Base-by-base conservation (phyloP, 2,113 vertebrate species). In the Dunckerocampus dactyliophorus region DNA sequence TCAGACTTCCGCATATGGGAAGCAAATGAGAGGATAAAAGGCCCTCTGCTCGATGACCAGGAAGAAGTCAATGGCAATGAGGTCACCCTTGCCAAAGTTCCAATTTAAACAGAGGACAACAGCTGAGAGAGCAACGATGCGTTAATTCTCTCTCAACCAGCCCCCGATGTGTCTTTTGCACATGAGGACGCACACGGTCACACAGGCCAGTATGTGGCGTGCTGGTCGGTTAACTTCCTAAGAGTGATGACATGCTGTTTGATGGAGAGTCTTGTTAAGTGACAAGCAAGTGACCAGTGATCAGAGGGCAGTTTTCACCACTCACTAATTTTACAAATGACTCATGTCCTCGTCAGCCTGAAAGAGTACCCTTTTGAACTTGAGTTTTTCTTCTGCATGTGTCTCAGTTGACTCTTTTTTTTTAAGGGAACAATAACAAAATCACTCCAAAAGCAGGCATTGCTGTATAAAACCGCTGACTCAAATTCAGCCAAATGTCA, bases 51-150 rank as follows among this genome's bases (percentile, higher is more conserved):
- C 59, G 61, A 63, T 67, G 71, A 76, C 81, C 83, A 60, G 63
- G 66, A 84, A 68, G 69, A 82, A 85, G 66, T 82, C 65, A 65
- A 55, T 22, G 50, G 67, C 71, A 67, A 86, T 88, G 87, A 90
- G 72, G 79, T 88, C 82, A 88, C 73, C 55, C 51, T 72, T 82
- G 76, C 53, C 69, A 64, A 66, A 78, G 70, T 77, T 82, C 80
- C 85, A 87, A 85, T 82, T 77, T 59, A 85, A 90, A 77, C 70
- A 82, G 65, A 77, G 61, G 67, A 79, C 80, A 77, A 76, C 77
- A 79, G 79, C 80, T 70, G 79, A 83, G 76, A 49, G 66, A 77
- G 74, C 72, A 80, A 77, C 79, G 75, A 84, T 82, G 77, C 72
- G 17, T 54, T 74, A 47, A 56, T 65, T 77, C 75, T 74, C 57